Evolutionary conservation across 2,888 invertebrate genomes (phyloP).

Genomic region (Protodeltote pygarga): DNA sequence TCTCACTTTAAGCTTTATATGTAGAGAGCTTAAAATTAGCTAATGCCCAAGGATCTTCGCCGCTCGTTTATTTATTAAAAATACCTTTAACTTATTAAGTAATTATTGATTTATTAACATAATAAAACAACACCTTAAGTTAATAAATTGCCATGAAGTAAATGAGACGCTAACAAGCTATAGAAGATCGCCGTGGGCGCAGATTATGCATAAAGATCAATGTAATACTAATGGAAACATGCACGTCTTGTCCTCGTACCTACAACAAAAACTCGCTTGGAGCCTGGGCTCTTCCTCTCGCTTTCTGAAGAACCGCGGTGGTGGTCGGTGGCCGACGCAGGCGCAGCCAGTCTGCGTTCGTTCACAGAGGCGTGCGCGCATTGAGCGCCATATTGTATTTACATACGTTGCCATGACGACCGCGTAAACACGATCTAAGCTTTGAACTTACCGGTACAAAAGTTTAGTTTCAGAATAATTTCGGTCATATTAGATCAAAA

Average conservation of each 20-base stretch:
- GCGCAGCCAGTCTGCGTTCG: constrained; percentile 77
- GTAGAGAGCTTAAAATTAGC: too few relatives aligned
- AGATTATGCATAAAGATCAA: constrained; percentile 54
- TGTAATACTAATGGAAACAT: constrained; percentile 65
- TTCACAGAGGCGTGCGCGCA: constrained; percentile 79
- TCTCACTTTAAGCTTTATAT: too few relatives aligned
- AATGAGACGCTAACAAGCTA: constrained; percentile 33
- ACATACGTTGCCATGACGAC: constrained; percentile 81
- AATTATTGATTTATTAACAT: background rate
- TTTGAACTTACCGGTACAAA: too few relatives aligned
- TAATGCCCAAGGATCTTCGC: too few relatives aligned
- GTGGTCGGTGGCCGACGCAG: constrained; percentile 69
- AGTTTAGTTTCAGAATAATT: constrained; percentile 34
- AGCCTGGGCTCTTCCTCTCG: constrained; percentile 80
- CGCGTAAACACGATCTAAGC: constrained; percentile 72
- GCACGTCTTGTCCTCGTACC: constrained; percentile 81
- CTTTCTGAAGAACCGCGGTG: constrained; percentile 73
- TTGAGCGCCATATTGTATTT: constrained; percentile 76
- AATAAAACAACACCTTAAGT: constrained; percentile 6
- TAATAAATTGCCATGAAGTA: constrained; percentile 23
- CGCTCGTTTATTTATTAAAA: too few relatives aligned
- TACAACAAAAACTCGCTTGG: constrained; percentile 77
- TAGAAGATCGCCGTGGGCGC: constrained; percentile 47
- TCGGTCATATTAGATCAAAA: constrained; percentile 27
- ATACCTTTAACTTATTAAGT: background rate